Evolutionary conservation across 2,888 invertebrate genomes (phyloP).

Genomic region (Chrysina gloriosa): DNA sequence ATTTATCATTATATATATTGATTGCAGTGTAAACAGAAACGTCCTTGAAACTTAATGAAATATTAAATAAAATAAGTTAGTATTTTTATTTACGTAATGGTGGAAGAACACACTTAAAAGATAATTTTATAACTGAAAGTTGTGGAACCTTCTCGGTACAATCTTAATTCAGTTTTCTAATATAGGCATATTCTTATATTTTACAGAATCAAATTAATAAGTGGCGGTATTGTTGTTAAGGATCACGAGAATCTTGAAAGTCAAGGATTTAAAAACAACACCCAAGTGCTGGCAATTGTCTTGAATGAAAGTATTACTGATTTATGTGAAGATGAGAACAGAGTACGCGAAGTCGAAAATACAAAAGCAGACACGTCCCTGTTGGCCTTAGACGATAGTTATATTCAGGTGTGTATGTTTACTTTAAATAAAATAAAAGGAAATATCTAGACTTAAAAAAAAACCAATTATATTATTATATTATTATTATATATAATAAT

Average conservation of each 20-base stretch:
- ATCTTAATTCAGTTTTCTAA: no score
- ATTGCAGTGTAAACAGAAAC: no score
- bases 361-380: slow-evolving; percentile 63
- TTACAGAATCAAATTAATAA: slow-evolving; percentile 75
- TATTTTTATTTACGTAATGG: no score
- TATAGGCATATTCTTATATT: slow-evolving; percentile 11
- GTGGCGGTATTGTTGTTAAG: slow-evolving; percentile 74
- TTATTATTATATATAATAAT: no score
- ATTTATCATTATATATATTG: no score
- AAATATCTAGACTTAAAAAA: no score
- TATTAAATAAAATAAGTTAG: no score
- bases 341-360: slow-evolving; percentile 59
- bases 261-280: slow-evolving; percentile 77
- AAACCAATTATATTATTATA: slow-evolving; percentile 30
- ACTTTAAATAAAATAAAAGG: no score
- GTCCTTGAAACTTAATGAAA: no score
- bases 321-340: slow-evolving; percentile 59
- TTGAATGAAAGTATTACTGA: slow-evolving; percentile 59
- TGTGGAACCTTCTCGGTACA: no score
- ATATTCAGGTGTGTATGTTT: slow-evolving; percentile 66
- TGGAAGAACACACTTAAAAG: no score
- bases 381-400: slow-evolving; percentile 67
- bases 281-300: slow-evolving; percentile 72
- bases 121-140: no score
- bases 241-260: slow-evolving; percentile 66